These are phyloP conservation scores for Crypturellus undulatus DNA, from an alignment of 2,113 vertebrate species.

Conservation along the genomic window DNA sequence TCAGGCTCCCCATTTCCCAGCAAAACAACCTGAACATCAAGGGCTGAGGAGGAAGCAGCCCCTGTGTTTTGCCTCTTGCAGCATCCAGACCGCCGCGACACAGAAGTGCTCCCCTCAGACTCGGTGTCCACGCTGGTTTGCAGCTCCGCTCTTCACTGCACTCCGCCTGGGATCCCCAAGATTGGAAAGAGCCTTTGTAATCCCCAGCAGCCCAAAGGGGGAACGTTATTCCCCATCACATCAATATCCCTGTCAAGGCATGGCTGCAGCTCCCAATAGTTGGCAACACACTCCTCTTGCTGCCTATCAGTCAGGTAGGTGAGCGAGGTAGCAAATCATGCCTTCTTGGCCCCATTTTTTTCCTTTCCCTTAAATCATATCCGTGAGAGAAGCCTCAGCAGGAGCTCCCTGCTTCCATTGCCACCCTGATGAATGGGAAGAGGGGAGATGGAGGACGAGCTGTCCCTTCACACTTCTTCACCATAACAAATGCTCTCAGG, in stretches of 20 bases:
- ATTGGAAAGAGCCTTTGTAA: neutral
- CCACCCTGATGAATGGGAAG: neutral
- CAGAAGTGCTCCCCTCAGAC: neutral
- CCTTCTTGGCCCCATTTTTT: neutral
- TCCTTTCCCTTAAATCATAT: neutral
- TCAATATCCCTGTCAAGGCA: neutral
- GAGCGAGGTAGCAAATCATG: neutral
- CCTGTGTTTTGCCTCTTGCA: neutral
- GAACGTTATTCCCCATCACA: neutral
- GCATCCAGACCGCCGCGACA: neutral
- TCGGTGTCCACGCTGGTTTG: neutral
- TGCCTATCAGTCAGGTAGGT: neutral
- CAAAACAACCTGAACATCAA: neutral
- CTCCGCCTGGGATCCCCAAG: neutral
- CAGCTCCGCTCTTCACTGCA: neutral
- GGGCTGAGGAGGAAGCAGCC: neutral
- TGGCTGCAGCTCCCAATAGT: neutral
- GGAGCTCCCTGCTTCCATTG: rapidly evolving
- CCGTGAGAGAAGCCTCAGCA: rapidly evolving
- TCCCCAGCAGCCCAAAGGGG: rapidly evolving
- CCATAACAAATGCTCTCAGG: neutral
- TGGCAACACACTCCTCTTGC: neutral
- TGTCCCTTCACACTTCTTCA: rapidly evolving
- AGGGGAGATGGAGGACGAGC: neutral
- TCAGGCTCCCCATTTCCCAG: neutral